A percentile compares a stretch with the other conserved stretches of the same genome.
Conservation (phyloP, 2,888 invertebrate genomes). For the Acanthosepion pharaonis region DNA sequence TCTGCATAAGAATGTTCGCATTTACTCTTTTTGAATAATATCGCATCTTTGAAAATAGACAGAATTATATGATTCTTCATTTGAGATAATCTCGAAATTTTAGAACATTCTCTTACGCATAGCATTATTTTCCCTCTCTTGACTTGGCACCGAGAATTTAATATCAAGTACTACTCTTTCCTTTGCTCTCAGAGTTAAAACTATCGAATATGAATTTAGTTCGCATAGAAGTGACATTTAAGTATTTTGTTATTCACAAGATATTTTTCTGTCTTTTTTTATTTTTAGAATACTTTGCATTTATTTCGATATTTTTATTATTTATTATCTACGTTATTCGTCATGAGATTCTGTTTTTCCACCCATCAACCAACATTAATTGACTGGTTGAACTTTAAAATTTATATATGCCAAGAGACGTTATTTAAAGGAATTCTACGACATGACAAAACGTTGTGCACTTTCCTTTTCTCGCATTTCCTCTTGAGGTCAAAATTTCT, state of each 20-base stretch:
- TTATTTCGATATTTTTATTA: not conserved
- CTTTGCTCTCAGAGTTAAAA: not conserved
- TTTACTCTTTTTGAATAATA: not conserved
- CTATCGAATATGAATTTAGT: not conserved
- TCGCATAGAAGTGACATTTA: not conserved
- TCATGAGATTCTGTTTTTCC: not conserved
- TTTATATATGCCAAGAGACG: not conserved
- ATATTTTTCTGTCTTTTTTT: not conserved
- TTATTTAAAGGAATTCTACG: not conserved
- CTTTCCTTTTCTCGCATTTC: not conserved
- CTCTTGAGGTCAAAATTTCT: too few species aligned
- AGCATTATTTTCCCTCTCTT: not conserved
- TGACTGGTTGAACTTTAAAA: constrained; percentile 23
- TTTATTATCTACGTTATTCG: not conserved
- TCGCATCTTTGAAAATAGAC: not conserved
- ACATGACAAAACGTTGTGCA: not conserved
- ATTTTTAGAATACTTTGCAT: not conserved
- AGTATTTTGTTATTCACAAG: not conserved
- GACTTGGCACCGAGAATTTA: not conserved
- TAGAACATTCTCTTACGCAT: not conserved
- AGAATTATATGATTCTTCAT: not conserved
- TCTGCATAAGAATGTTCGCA: not conserved
- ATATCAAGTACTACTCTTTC: not conserved
- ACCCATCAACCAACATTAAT: not conserved
- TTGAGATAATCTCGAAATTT: not conserved